phyloP scores from a whole-genome alignment of 2,113 vertebrate genomes.

The Campylorhamphus procurvoides region DNA sequence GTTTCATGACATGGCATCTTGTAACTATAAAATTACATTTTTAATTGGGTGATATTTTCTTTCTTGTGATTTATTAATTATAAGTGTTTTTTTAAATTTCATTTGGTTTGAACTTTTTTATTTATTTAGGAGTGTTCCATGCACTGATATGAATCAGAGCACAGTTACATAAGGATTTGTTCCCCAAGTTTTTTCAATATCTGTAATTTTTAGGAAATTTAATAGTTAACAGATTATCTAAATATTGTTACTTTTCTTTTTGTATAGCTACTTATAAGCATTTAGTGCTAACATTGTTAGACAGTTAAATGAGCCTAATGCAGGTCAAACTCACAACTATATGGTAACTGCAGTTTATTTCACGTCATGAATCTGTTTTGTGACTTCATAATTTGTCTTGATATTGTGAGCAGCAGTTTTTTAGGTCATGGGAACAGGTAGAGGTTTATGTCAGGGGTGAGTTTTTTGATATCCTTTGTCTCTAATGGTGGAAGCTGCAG shows the following conservation, averaged over 20 bases:
- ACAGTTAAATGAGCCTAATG: background rate
- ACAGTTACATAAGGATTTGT: rapidly evolving
- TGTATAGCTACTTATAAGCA: background rate
- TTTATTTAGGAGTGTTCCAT: background rate
- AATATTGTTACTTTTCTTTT: background rate
- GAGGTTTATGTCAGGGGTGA: background rate
- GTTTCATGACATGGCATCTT: background rate
- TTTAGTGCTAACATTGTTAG: background rate
- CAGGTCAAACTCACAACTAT: background rate
- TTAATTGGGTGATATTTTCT: background rate
- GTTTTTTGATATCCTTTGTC: background rate
- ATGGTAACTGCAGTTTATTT: background rate
- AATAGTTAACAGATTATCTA: background rate
- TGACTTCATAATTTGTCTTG: background rate
- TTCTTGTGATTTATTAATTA: background rate
- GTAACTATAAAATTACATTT: background rate
- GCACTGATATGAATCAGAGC: background rate
- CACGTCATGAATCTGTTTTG: background rate
- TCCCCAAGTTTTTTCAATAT: background rate
- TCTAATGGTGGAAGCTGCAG: background rate
- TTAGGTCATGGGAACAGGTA: background rate
- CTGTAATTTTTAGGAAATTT: background rate
- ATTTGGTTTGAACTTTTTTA: background rate
- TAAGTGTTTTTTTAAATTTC: background rate
- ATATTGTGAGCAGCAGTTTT: background rate